Evolutionary conservation across 2,113 vertebrate genomes (phyloP).

Genomic region (Pteruthius melanotis): DNA sequence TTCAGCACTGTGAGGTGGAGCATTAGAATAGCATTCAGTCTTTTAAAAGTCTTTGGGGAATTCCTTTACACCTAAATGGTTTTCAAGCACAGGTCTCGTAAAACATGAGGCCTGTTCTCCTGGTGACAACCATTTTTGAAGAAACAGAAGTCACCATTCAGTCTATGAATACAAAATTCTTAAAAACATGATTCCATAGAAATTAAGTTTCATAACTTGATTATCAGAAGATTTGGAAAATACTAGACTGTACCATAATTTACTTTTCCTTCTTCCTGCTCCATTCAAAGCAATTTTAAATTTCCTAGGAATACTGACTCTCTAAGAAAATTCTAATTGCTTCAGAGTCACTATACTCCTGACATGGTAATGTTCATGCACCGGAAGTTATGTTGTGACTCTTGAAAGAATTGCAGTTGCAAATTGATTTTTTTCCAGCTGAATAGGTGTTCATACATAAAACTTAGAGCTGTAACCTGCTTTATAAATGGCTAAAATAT

Average conservation of each 20-base stretch:
- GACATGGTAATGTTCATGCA: not conserved
- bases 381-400: not conserved
- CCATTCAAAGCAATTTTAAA: not conserved
- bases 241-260: not conserved
- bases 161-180: not conserved
- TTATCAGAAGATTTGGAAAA: not conserved
- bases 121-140: not conserved
- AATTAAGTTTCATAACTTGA: not conserved
- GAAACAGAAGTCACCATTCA: not conserved
- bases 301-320: not conserved
- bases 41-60: not conserved
- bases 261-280: not conserved
- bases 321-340: not conserved
- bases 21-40: not conserved
- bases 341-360: not conserved
- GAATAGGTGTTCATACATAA: not conserved
- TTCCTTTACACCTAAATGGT: not conserved
- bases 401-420: not conserved
- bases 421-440: not conserved
- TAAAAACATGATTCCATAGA: not conserved
- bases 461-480: not conserved
- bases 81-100: not conserved
- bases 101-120: not conserved
- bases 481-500: slow-evolving; percentile 20
- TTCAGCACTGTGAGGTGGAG: not conserved